phyloP scores from a whole-genome alignment of 2,888 invertebrate genomes.

The Tillus elongatus region DNA sequence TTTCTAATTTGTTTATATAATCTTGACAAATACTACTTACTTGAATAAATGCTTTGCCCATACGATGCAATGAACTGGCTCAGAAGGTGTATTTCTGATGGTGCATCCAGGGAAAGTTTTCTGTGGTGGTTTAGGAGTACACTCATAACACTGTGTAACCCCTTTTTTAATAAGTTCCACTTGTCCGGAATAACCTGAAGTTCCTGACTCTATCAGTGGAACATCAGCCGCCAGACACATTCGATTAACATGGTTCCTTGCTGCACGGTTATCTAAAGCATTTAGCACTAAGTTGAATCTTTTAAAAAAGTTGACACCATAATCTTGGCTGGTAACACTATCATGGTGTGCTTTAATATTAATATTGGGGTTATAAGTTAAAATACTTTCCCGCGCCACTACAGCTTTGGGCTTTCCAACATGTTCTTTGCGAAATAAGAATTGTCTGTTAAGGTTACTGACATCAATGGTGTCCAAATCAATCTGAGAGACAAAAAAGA shows the following conservation, averaged over 20 bases:
- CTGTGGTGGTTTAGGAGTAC: slow-evolving; percentile 81
- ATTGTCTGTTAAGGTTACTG: slow-evolving; percentile 97
- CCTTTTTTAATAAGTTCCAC: slow-evolving; percentile 82
- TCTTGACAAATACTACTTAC: slow-evolving; percentile 44
- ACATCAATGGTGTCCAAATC: slow-evolving; percentile 99
- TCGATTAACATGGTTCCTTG: slow-evolving; percentile 96
- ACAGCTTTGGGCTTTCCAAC: slow-evolving; percentile 95
- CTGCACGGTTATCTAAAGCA: slow-evolving; percentile 92
- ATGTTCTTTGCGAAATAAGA: slow-evolving; percentile 96
- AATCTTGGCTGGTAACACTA: slow-evolving; percentile 85
- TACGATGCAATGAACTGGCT: slow-evolving; percentile 98
- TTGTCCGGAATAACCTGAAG: slow-evolving; percentile 95
- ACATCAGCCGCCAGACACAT: slow-evolving; percentile 94
- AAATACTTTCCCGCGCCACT: slow-evolving; percentile 82
- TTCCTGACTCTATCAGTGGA: slow-evolving; percentile 94
- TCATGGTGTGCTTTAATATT: slow-evolving; percentile 87
- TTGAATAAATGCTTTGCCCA: slow-evolving; percentile 99
- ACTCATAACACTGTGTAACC: slow-evolving; percentile 93
- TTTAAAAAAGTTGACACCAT: slow-evolving; percentile 85
- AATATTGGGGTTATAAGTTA: slow-evolving; percentile 79
- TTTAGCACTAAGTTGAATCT: slow-evolving; percentile 88
- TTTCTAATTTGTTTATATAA: too few relatives aligned
- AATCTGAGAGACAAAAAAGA: slow-evolving; percentile 62
- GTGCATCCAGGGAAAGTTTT: slow-evolving; percentile 97
- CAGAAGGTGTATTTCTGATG: slow-evolving; percentile 97